Percentiles rank a stretch among this genome's conserved stretches.
Conservation (phyloP, 2,113 vertebrate genomes). For the Oncorhynchus mykiss region DNA sequence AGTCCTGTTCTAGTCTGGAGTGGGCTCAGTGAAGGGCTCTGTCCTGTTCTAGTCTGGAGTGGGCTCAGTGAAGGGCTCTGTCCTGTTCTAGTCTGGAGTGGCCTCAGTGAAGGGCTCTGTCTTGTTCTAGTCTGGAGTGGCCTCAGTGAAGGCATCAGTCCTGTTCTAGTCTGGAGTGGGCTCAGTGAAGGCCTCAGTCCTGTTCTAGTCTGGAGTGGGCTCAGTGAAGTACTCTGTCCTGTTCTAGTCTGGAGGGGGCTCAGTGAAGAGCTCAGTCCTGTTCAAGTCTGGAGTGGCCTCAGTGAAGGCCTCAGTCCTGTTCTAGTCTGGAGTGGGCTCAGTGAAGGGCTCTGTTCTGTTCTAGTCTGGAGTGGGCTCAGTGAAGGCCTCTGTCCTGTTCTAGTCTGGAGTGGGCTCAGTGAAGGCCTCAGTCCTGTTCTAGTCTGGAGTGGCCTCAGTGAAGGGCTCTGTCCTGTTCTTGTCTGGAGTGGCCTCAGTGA, state of each 20-base stretch:
- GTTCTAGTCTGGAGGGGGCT: not conserved
- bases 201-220: not conserved
- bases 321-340: not conserved
- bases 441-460: too few species aligned
- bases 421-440: not conserved
- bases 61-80: too few species aligned
- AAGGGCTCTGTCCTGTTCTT: not conserved
- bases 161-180: not conserved
- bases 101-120: too few species aligned
- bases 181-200: too few species aligned
- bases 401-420: not conserved
- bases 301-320: not conserved
- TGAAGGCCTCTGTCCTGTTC: not conserved
- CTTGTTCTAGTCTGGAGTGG: not conserved
- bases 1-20: too few species aligned
- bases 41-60: not conserved
- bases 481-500: too few species aligned
- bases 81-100: not conserved
- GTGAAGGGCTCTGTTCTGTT: not conserved
- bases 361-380: not conserved
- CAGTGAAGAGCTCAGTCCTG: too few species aligned
- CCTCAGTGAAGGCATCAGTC: too few species aligned
- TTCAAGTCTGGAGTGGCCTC: not conserved
- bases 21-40: too few species aligned
- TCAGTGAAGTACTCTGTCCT: too few species aligned